Conservation (phyloP, 2,888 invertebrate genomes). For the Torymus tubicola region DNA sequence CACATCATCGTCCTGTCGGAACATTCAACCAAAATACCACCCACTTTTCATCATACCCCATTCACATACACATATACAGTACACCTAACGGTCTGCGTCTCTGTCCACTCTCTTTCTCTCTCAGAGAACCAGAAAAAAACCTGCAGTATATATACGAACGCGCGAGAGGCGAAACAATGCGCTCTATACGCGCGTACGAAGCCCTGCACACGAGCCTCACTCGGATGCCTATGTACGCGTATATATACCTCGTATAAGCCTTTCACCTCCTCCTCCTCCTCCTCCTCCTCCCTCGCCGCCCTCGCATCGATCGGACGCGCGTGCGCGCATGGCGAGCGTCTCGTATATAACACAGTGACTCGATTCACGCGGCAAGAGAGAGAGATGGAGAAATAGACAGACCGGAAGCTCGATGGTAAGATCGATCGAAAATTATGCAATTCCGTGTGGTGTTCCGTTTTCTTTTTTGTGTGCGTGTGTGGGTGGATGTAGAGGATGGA, state of each 20-base stretch:
- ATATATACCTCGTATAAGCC: constrained; percentile 14
- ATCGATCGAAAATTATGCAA: constrained; percentile 31
- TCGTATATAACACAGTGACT: constrained; percentile 41
- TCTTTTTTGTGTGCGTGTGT: background rate
- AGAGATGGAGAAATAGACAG: background rate
- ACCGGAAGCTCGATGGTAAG: constrained; percentile 22
- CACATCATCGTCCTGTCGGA: no score
- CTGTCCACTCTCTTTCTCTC: no score
- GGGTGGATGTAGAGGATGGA: no score
- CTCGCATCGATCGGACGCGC: constrained; percentile 37
- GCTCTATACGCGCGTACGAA: constrained; percentile 7
- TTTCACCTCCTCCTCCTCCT: constrained; percentile 22
- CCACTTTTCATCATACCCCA: no score
- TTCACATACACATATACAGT: no score
- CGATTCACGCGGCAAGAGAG: constrained; percentile 2
- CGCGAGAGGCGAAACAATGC: constrained; percentile 34
- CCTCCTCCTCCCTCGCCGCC: no score
- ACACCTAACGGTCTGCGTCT: no score
- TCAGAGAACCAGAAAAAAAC: no score
- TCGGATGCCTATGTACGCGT: constrained; percentile 14
- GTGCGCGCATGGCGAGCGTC: background rate
- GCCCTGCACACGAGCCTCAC: constrained; percentile 1
- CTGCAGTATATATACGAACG: background rate
- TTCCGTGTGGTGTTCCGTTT: background rate
- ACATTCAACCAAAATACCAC: no score